phyloP scores from a whole-genome alignment of 2,888 invertebrate genomes.

The Tanytarsus gracilentus region DNA sequence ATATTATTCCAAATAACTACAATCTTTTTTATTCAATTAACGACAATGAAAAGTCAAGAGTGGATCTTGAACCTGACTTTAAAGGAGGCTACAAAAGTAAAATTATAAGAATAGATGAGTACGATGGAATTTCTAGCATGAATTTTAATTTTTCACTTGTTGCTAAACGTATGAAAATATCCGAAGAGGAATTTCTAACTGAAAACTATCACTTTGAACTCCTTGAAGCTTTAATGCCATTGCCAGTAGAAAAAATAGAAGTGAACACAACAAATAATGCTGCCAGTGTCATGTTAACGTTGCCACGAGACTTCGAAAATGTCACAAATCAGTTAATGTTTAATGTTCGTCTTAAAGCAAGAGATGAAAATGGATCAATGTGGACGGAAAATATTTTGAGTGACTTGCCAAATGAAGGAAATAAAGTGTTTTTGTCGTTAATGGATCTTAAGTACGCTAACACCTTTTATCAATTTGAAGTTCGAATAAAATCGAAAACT shows the following conservation, averaged over 20 bases:
- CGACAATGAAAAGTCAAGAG: not conserved
- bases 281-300: not conserved
- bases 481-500: conserved; percentile 17
- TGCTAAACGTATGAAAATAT: too few relatives aligned
- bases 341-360: not conserved
- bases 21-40: not conserved
- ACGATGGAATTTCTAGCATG: too few relatives aligned
- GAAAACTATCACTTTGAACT: conserved; percentile 1
- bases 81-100: too few relatives aligned
- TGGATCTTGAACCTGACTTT: too few relatives aligned
- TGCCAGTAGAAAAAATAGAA: not conserved
- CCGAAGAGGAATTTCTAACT: too few relatives aligned
- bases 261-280: not conserved
- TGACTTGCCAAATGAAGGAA: not conserved
- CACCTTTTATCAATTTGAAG: not conserved
- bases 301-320: not conserved
- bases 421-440: not conserved
- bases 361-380: not conserved
- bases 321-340: not conserved
- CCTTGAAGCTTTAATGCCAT: conserved; percentile 4
- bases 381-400: not conserved
- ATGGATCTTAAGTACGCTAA: conserved; percentile 5
- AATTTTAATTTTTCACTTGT: too few relatives aligned
- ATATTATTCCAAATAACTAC: not conserved
- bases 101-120: too few relatives aligned